phyloP scores from a whole-genome alignment of 2,113 vertebrate genomes.

The Litocranius walleri region DNA sequence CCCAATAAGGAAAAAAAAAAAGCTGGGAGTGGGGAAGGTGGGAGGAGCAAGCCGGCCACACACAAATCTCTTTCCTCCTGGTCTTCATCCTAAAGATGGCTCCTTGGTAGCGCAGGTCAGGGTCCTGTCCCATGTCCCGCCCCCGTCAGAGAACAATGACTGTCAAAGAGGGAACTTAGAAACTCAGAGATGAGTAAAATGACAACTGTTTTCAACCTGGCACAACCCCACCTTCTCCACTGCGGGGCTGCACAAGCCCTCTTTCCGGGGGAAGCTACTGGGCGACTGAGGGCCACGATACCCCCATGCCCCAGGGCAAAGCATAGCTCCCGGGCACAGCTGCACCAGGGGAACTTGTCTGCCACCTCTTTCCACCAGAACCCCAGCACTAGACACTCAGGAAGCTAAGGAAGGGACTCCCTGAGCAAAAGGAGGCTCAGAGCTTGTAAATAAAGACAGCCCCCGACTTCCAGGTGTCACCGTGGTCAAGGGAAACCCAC shows the following conservation, averaged over 20 bases:
- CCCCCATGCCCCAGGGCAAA: neutral
- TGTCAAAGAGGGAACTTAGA: neutral
- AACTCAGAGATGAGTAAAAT: neutral
- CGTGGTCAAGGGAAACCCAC: neutral
- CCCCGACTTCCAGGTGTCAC: neutral
- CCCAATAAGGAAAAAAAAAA: constrained; percentile 4
- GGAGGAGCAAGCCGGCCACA: neutral
- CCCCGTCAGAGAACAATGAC: neutral
- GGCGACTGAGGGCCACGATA: neutral
- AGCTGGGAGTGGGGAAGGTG: rapidly evolving
- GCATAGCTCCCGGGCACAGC: neutral
- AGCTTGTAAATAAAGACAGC: neutral
- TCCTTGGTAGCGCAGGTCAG: neutral
- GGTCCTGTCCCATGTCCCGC: neutral
- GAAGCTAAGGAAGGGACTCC: neutral
- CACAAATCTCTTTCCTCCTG: neutral
- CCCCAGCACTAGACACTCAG: neutral
- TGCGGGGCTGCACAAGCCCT: neutral
- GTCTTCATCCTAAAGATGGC: neutral
- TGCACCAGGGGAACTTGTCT: neutral
- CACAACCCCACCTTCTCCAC: neutral
- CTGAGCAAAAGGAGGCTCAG: neutral
- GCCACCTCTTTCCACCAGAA: neutral
- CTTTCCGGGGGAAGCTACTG: neutral
- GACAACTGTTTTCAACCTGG: neutral